Conservation (phyloP, 2,113 vertebrate species). For the Eclectus roratus region DNA sequence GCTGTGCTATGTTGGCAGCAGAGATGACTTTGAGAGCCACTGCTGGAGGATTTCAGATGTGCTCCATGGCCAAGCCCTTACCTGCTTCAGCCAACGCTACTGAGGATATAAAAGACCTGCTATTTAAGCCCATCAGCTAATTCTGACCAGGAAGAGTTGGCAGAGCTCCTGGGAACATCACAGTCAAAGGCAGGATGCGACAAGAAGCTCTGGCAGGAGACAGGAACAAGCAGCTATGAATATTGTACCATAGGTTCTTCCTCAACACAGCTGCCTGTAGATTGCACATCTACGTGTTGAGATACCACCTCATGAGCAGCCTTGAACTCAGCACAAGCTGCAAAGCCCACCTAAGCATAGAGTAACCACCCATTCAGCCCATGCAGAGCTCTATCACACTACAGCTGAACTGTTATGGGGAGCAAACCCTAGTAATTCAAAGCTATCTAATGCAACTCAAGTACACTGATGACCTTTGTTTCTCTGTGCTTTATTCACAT, state of each 20-base stretch:
- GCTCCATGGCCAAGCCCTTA: neutral
- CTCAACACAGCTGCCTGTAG: neutral
- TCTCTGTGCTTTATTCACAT: neutral
- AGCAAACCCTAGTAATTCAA: neutral
- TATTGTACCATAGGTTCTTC: fast-evolving
- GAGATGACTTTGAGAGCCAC: neutral
- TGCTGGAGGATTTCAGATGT: neutral
- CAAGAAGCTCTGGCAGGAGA: neutral
- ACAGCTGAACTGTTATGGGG: neutral
- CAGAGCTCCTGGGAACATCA: neutral
- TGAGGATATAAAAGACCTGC: neutral
- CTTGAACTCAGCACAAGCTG: neutral
- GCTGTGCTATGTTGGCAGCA: neutral
- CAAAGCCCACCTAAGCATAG: neutral
- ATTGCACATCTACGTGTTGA: neutral
- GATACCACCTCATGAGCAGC: neutral
- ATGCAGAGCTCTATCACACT: neutral
- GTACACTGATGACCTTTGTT: neutral
- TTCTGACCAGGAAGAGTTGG: neutral
- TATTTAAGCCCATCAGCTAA: neutral
- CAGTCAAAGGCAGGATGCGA: neutral
- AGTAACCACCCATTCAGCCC: neutral
- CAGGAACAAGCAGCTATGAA: neutral
- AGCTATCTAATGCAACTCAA: neutral
- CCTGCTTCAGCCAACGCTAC: neutral